Conservation (phyloP, 1,140 invertebrate species). For the Pogonus chalceus region DNA sequence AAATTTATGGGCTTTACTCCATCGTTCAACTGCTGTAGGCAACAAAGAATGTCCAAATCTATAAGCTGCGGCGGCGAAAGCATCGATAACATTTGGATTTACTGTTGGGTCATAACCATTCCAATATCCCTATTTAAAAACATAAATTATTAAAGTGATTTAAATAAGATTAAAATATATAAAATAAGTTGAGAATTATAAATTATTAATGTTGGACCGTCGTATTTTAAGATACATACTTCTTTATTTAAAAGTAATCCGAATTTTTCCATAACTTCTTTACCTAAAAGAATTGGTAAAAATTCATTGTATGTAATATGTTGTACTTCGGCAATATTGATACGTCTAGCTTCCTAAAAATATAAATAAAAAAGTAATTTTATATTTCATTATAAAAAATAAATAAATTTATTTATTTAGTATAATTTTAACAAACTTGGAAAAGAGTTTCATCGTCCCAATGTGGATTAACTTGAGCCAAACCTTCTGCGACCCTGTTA, state of each 20-base stretch:
- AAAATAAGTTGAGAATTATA: background rate
- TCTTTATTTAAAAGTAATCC: slow-evolving; percentile 74
- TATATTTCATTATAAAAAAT: background rate
- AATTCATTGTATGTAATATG: slow-evolving; percentile 94
- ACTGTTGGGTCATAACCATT: slow-evolving; percentile 75
- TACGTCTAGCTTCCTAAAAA: slow-evolving; percentile 67
- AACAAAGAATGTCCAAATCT: slow-evolving; percentile 83
- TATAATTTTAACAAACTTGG: slow-evolving; percentile 42
- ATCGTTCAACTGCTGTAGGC: slow-evolving; percentile 79
- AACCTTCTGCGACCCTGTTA: slow-evolving; percentile 68
- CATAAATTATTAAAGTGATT: slow-evolving; percentile 16
- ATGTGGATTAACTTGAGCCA: slow-evolving; percentile 77
- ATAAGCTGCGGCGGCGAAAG: slow-evolving; percentile 81
- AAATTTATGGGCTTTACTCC: slow-evolving; percentile 89
- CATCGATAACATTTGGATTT: slow-evolving; percentile 77
- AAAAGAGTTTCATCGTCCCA: slow-evolving; percentile 93
- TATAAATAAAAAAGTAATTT: slow-evolving; percentile 2
- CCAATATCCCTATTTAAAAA: slow-evolving; percentile 63
- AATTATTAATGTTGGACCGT: background rate
- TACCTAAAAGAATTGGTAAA: slow-evolving; percentile 84
- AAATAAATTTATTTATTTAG: background rate
- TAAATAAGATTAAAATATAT: background rate
- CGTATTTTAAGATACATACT: slow-evolving; percentile 35
- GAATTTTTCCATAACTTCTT: slow-evolving; percentile 88
- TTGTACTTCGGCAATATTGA: slow-evolving; percentile 83